Evolutionary conservation across 1,140 invertebrate species (phyloP), one percentile per base, ranked within the genome.

Genomic region (Orussus abietinus): DNA sequence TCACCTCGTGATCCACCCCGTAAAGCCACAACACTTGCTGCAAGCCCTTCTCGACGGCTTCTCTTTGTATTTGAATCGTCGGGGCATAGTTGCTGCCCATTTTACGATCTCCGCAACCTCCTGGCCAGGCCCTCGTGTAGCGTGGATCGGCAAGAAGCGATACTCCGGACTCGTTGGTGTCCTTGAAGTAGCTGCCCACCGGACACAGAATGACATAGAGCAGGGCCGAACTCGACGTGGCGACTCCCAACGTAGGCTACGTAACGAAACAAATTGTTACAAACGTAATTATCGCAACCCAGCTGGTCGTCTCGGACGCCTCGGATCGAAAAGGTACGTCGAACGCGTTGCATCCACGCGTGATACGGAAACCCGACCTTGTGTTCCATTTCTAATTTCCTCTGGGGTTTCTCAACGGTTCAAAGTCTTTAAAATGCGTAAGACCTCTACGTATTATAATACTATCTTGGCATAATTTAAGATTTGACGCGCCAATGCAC

Each of bases 1-100:
- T 99, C 1, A 99, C 57, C 64, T 96, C 82, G 64, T 96, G 83
- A 62, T 99, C 85, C 3, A 92, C 82, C 5, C 96, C 96, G 70
- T 86, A 98, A 4, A 99, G 74, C 97, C 97, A 99, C 5, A 99
- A 69, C 3, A 98, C 93, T 77, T 99, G 96, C 55, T 99, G 93
- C 38, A 92, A 83, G 3, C 90, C 91, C 55, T 81, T 75, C 41
- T 82, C 77, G 4, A 76, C 74, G 1, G 97, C 96, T 51, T 85
- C 75, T 49, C 84, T 83, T 71, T 90, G 88, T 20, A 89, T 81
- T 46, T 84, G 81, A 49, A 93, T 83, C 0, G 90, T 92, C 37
- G 92, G 89, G 30, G 81, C 90, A 62, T 93, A 93, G 72, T 93
- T 93, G 11, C 92, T 91, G 39, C 96, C 96, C 79, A 98, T 86